phyloP scores from a whole-genome alignment of 2,113 vertebrate genomes.

The Crocuta crocuta region DNA sequence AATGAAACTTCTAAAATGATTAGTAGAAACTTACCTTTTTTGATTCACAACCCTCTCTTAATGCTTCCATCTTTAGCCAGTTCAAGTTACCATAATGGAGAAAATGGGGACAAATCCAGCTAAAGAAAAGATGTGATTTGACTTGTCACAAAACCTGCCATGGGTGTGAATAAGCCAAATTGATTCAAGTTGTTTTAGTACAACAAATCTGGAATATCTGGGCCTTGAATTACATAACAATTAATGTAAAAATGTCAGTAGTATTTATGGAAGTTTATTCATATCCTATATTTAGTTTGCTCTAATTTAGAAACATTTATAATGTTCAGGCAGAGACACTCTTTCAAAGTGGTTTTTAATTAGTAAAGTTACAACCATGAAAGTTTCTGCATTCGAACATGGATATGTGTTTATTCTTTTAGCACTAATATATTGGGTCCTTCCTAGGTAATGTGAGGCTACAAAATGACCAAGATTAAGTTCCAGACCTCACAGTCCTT shows the following conservation, averaged over 20 bases:
- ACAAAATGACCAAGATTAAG: not conserved
- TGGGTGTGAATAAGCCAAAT: conserved; percentile 75
- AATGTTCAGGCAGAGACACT: conserved; percentile 51
- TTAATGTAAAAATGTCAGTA: conserved; percentile 76
- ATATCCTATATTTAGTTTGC: conserved; percentile 43
- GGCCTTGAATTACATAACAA: conserved; percentile 78
- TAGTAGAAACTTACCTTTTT: conserved; percentile 52
- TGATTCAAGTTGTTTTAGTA: conserved; percentile 81
- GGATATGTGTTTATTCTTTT: conserved; percentile 12
- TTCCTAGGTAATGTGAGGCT: not conserved
- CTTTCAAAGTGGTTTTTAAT: conserved; percentile 60
- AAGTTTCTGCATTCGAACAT: conserved; percentile 10
- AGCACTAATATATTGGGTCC: not conserved
- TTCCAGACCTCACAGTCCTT: not conserved
- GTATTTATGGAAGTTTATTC: conserved; percentile 74
- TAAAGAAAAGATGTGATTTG: conserved; percentile 73
- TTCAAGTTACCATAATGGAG: conserved; percentile 62
- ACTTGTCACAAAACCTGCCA: conserved; percentile 72
- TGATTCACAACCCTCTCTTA: not conserved
- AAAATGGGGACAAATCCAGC: conserved; percentile 37
- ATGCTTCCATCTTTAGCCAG: not conserved
- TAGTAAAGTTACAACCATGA: not conserved
- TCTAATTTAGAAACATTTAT: conserved; percentile 66
- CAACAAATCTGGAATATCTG: conserved; percentile 57
- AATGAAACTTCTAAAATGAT: conserved; percentile 30